phyloP scores from a whole-genome alignment of 1,140 invertebrate species.

The Harpegnathos saltator region DNA sequence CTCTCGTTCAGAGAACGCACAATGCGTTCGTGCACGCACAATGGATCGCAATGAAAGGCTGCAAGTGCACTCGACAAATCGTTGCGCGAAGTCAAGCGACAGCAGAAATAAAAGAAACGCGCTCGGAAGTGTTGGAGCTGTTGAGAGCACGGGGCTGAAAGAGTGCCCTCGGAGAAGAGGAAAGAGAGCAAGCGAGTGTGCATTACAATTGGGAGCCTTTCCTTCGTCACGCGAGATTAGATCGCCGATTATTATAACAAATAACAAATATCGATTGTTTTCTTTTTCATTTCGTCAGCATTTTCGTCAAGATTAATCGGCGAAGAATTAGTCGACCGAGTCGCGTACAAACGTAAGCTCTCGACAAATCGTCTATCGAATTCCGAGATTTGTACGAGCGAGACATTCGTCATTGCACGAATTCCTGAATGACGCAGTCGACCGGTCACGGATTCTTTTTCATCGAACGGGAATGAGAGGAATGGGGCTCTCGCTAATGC shows the following conservation, averaged over 20 bases:
- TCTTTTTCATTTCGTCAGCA: background rate
- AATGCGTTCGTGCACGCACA: slow-evolving; percentile 4
- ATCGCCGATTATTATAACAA: background rate
- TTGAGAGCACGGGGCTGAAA: background rate
- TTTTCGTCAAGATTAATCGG: too few relatives aligned
- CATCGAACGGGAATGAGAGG: slow-evolving; percentile 14
- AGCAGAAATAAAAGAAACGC: slow-evolving; percentile 48
- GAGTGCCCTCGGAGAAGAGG: too few relatives aligned
- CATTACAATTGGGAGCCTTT: slow-evolving; percentile 43
- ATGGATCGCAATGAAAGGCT: slow-evolving; percentile 45
- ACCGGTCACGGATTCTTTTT: slow-evolving; percentile 30
- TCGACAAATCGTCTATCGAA: background rate
- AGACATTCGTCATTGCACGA: slow-evolving; percentile 12
- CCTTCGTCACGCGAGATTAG: background rate
- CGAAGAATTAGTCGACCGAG: too few relatives aligned
- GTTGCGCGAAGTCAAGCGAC: slow-evolving; percentile 36
- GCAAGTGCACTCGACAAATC: slow-evolving; percentile 44
- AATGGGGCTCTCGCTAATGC: slow-evolving; percentile 34
- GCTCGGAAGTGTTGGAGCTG: slow-evolving; percentile 34
- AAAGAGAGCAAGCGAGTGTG: background rate
- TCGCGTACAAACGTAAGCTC: background rate
- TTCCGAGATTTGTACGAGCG: background rate
- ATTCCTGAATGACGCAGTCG: slow-evolving; percentile 21
- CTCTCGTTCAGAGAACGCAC: slow-evolving; percentile 6
- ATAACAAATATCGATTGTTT: background rate